Evolutionary conservation across 2,113 vertebrate genomes (phyloP).

Genomic region (Cebus imitator): DNA sequence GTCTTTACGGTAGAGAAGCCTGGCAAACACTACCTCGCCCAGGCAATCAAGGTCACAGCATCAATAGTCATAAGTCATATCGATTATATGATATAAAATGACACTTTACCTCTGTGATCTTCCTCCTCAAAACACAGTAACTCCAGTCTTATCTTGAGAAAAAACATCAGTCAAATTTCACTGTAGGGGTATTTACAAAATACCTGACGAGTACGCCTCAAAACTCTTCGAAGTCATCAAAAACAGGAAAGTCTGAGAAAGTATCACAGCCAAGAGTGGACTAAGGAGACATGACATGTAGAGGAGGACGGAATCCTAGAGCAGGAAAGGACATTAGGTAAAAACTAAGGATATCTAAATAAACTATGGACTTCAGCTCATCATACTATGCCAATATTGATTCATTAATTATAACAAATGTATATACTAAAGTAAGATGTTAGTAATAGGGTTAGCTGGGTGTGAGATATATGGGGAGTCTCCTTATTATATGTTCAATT

Average conservation of each 20-base stretch:
- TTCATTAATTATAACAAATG: background rate
- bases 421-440: background rate
- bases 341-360: background rate
- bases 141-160: background rate
- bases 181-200: no score
- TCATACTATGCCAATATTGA: background rate
- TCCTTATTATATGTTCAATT: background rate
- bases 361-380: background rate
- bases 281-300: background rate
- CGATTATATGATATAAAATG: background rate
- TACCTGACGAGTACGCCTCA: background rate
- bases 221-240: background rate
- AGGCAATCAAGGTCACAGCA: background rate
- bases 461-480: background rate
- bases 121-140: background rate
- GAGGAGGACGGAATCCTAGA: no score
- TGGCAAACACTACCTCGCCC: background rate
- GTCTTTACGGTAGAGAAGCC: background rate
- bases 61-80: background rate
- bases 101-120: background rate
- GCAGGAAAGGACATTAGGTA: background rate
- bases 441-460: background rate
- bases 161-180: background rate
- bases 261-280: background rate
- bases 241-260: slow-evolving; percentile 2